Conservation (phyloP, 2,888 invertebrate species). For the Sphaeridia pumilis region DNA sequence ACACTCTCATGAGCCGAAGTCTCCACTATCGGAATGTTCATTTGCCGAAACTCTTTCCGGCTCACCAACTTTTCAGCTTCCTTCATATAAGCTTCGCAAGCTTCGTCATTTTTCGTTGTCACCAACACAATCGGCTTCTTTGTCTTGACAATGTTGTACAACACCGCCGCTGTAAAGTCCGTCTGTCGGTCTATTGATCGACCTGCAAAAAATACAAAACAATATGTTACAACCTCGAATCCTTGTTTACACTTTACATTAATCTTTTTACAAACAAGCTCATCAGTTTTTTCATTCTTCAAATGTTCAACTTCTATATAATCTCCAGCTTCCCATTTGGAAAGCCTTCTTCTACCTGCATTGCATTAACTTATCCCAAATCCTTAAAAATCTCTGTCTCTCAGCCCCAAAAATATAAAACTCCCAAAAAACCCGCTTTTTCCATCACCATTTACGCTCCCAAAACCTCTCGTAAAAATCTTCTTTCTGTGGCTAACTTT, state of each 20-base stretch:
- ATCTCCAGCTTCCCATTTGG: neutral
- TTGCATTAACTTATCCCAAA: neutral
- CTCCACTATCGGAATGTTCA: constrained; percentile 73
- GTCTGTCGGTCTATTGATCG: constrained; percentile 49
- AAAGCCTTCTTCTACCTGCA: neutral
- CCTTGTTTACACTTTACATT: neutral
- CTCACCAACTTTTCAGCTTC: constrained; percentile 80
- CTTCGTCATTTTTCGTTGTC: constrained; percentile 91
- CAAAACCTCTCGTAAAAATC: no score
- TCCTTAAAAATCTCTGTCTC: no score
- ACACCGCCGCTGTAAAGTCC: constrained; percentile 69
- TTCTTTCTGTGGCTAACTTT: no score
- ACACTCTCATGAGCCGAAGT: constrained; percentile 93
- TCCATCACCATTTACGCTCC: no score
- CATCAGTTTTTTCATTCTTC: neutral
- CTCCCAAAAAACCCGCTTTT: no score
- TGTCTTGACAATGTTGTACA: constrained; percentile 75
- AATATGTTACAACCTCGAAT: no score
- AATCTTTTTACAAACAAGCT: neutral
- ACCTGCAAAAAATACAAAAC: constrained; percentile 17
- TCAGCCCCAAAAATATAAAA: no score
- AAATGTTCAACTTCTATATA: neutral
- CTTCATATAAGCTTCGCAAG: constrained; percentile 69
- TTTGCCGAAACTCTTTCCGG: constrained; percentile 79
- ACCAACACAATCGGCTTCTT: constrained; percentile 92